phyloP scores from a whole-genome alignment of 2,797 vertebrate genomes.

The Esox lucius region DNA sequence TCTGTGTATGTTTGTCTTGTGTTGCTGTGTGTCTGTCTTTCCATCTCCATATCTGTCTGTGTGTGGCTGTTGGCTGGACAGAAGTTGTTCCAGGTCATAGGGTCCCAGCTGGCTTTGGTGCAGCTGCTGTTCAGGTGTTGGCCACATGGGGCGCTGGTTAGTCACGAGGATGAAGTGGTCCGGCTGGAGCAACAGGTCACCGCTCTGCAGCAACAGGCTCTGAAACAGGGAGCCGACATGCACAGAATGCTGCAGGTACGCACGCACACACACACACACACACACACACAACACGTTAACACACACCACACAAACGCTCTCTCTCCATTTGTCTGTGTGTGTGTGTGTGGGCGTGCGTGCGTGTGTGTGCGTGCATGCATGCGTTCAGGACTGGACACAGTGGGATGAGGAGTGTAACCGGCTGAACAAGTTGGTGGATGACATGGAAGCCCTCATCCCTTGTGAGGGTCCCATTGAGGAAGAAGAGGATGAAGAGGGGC shows the following conservation, averaged over 20 bases:
- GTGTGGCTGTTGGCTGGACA: conserved; percentile 43
- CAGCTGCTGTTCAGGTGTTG: conserved; percentile 71
- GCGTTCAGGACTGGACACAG: conserved; percentile 77
- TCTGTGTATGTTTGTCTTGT: neutral
- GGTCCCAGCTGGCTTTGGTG: conserved; percentile 70
- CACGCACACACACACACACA: neutral
- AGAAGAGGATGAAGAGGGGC: conserved; percentile 74
- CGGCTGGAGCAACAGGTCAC: conserved; percentile 71
- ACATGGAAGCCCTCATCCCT: conserved; percentile 71
- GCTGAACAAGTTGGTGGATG: conserved; percentile 78
- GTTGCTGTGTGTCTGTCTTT: neutral
- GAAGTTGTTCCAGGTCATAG: conserved; percentile 82
- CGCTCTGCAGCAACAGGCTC: conserved; percentile 71
- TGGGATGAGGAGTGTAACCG: conserved; percentile 76
- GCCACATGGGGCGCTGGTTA: conserved; percentile 62
- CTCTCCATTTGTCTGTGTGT: conserved; percentile 12
- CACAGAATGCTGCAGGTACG: conserved; percentile 79
- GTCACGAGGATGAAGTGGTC: conserved; percentile 67
- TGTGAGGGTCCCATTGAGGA: conserved; percentile 70
- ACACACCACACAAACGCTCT: conserved; percentile 3
- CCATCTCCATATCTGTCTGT: neutral
- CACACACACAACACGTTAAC: conserved; percentile 7
- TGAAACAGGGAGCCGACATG: conserved; percentile 72
- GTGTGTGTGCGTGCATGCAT: conserved; percentile 2
- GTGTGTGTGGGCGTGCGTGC: neutral